A percentile compares a stretch with the other conserved stretches of the same genome.
Conservation (phyloP, 2,888 invertebrate genomes). For the Drosophila formosana region DNA sequence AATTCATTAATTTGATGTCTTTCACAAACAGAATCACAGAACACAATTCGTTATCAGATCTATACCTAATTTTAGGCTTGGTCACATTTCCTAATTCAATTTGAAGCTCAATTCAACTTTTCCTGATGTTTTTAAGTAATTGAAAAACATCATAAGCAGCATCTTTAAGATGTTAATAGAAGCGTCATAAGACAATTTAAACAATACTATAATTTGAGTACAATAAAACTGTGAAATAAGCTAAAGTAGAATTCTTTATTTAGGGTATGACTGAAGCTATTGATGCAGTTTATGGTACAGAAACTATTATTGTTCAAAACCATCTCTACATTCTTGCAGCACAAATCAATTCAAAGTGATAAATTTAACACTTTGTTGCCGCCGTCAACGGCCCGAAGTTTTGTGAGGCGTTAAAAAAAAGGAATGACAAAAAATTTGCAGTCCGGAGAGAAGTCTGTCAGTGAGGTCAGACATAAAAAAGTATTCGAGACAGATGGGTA, state of each 20-base stretch:
- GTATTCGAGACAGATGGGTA: conserved; percentile 10
- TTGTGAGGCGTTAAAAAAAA: conserved; percentile 7
- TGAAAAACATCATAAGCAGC: not conserved
- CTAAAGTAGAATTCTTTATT: no score
- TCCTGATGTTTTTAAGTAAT: not conserved
- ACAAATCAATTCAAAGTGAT: conserved; percentile 5
- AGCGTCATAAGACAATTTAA: no score
- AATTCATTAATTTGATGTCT: conserved; percentile 37
- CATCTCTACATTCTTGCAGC: not conserved
- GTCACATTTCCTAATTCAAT: conserved; percentile 3
- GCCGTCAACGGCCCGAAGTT: conserved; percentile 9
- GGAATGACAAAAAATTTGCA: conserved; percentile 12
- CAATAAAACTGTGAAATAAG: no score
- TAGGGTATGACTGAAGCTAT: no score
- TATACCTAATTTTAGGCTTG: not conserved
- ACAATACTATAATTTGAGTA: no score
- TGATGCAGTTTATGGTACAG: not conserved
- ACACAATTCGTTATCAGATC: not conserved
- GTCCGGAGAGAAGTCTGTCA: conserved; percentile 1
- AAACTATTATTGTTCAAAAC: no score
- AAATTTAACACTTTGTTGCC: conserved; percentile 20
- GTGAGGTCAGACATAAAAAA: not conserved
- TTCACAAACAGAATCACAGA: not conserved
- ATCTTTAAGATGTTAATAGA: no score
- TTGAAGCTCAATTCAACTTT: no score